These are phyloP conservation scores for Dermolepida albohirtum DNA, from an alignment of 2,888 invertebrate species.

Conservation along the genomic window DNA sequence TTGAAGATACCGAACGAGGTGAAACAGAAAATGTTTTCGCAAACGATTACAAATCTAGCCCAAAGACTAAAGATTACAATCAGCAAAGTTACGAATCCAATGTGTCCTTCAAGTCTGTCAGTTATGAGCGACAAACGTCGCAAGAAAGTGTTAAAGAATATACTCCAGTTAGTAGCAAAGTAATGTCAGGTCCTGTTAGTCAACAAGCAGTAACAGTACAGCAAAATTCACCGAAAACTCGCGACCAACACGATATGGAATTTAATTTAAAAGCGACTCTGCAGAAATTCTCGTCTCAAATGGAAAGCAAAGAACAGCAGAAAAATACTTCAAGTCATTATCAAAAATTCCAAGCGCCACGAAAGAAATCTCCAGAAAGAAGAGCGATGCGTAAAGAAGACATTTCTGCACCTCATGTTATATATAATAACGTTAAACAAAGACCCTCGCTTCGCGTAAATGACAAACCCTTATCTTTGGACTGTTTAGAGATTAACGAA, in stretches of 20 bases:
- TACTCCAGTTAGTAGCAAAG: conserved; percentile 74
- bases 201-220: conserved; percentile 77
- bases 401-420: conserved; percentile 16
- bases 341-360: conserved; percentile 1
- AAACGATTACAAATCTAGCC: neutral
- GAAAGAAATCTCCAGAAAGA: neutral
- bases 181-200: conserved; percentile 81
- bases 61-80: too few species aligned
- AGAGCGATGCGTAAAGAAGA: neutral
- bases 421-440: conserved; percentile 53
- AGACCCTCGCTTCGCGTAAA: conserved; percentile 59
- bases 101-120: conserved; percentile 43
- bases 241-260: conserved; percentile 69
- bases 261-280: conserved; percentile 69
- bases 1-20: neutral
- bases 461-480: conserved; percentile 50
- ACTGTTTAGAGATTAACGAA: conserved; percentile 58
- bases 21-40: neutral
- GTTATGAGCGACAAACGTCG: conserved; percentile 57
- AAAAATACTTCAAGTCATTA: neutral
- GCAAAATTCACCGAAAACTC: conserved; percentile 68
- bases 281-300: conserved; percentile 62
- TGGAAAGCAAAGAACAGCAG: neutral
- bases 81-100: neutral
- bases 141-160: conserved; percentile 65